Evolutionary conservation across 2,888 invertebrate species (phyloP), one percentile per base, ranked within the genome.

Genomic region (Cerceris ruficornis): DNA sequence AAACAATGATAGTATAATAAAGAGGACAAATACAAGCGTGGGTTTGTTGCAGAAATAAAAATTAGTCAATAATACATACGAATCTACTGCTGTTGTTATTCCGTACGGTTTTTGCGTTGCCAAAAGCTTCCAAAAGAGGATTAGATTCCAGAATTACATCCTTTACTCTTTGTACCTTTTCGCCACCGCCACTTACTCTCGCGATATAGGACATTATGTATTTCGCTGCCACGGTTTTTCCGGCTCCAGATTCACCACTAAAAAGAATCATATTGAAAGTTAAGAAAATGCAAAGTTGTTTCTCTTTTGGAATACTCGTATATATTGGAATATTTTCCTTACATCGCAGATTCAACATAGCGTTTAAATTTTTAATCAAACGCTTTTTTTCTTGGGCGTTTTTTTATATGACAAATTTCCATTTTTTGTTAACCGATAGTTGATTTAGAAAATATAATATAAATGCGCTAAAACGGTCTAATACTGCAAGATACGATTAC

Each of bases 21-120:
- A 54, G 54, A 2, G 7, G 13, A n/a, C 1, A n/a, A 54, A n/a
- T 13, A n/a, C n/a, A n/a, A n/a, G 15, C 1, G n/a, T 6, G 2
- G 4, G 52, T 43, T 43, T 14, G 2, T 6, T 11, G 7, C 14
- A 9, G 28, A 50, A 41, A 17, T 41, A 65, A 17, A 28, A 1
- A 13, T 17, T 52, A 49, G 7, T 75, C 57, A 59, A 69, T 62
- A 43, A 72, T 65, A 81, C 76, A 60, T 92, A 95, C 95, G 91
- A 95, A 95, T 93, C 95, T 91, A 88, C 95, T 95, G 71, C 95
- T 95, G 88, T 95, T 95, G 91, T 95, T 95, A 88, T 95, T 95
- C 14, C 95, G 90, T 15, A 95, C 93, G 55, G 95, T 95, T 89
- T 95, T 95, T 11, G 95, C 95, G 90, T 95, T 95, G 46, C 95